These are phyloP conservation scores for Paramormyrops hopkinsi DNA, from an alignment of 2,797 vertebrate genomes.

Conservation along the genomic window DNA sequence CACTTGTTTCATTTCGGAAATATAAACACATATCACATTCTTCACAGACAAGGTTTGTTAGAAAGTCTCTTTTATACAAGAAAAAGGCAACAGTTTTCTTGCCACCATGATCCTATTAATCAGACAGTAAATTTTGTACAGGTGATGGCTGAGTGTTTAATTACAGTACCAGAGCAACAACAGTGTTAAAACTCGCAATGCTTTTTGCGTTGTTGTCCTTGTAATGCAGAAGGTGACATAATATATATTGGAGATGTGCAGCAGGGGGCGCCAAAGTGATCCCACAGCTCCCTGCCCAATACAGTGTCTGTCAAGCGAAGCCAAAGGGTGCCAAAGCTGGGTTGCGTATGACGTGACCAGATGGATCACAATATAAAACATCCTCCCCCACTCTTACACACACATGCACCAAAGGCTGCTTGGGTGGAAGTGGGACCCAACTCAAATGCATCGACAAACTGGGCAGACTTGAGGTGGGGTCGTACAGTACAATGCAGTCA, in stretches of 20 bases:
- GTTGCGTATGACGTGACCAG: neutral
- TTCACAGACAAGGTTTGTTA: conserved; percentile 85
- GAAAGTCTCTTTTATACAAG: conserved; percentile 99
- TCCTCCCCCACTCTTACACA: neutral
- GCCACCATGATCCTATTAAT: conserved; percentile 81
- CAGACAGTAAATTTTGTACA: conserved; percentile 89
- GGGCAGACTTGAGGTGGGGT: neutral
- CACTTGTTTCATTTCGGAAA: conserved; percentile 86
- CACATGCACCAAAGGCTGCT: conserved; percentile 5
- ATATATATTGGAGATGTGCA: conserved; percentile 66
- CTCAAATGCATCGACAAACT: neutral
- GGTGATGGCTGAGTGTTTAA: conserved; percentile 76
- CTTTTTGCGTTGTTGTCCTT: conserved; percentile 53
- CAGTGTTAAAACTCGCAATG: conserved; percentile 75
- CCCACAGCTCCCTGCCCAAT: neutral
- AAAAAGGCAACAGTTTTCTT: conserved; percentile 92
- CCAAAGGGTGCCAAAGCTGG: neutral
- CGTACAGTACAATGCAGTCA: neutral
- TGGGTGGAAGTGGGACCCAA: neutral
- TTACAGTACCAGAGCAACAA: conserved; percentile 92
- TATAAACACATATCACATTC: conserved; percentile 96
- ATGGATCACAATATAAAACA: neutral
- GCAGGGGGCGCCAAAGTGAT: conserved; percentile 52
- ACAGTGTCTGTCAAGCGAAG: neutral
- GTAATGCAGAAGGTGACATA: conserved; percentile 73